Evolutionary conservation across 1,140 invertebrate species (phyloP).

Genomic region (Chrysomallon squamiferum): DNA sequence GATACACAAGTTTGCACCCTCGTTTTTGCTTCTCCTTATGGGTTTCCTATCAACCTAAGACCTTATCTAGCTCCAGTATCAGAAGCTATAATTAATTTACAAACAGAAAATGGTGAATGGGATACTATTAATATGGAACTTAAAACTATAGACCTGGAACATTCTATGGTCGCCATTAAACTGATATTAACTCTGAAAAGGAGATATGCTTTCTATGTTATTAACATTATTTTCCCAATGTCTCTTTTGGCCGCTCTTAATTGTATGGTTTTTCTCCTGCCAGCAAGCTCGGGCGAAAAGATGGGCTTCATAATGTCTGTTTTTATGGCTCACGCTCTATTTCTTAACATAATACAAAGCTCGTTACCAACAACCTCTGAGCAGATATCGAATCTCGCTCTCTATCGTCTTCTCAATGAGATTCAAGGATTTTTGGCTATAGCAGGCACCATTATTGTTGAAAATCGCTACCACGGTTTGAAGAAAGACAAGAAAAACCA

Average conservation of each 20-base stretch:
- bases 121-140: neutral
- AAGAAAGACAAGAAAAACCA: too few species aligned
- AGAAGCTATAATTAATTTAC: neutral
- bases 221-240: constrained; percentile 6
- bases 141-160: neutral
- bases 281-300: neutral
- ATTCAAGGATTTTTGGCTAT: constrained; percentile 3
- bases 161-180: neutral
- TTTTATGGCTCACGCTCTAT: neutral
- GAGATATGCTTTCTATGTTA: neutral
- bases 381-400: neutral
- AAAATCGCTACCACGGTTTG: too few species aligned
- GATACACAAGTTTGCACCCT: neutral
- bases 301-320: neutral
- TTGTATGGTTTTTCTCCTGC: neutral
- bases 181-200: neutral
- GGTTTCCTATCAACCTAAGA: neutral
- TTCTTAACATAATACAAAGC: neutral
- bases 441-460: neutral
- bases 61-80: neutral
- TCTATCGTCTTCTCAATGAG: neutral
- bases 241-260: neutral
- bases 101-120: constrained; percentile 1
- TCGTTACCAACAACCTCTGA: neutral
- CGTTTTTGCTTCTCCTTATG: neutral